Evolutionary conservation across 2,113 vertebrate species (phyloP), one percentile per base, ranked within the genome.

Genomic region (Dipodomys spectabilis): DNA sequence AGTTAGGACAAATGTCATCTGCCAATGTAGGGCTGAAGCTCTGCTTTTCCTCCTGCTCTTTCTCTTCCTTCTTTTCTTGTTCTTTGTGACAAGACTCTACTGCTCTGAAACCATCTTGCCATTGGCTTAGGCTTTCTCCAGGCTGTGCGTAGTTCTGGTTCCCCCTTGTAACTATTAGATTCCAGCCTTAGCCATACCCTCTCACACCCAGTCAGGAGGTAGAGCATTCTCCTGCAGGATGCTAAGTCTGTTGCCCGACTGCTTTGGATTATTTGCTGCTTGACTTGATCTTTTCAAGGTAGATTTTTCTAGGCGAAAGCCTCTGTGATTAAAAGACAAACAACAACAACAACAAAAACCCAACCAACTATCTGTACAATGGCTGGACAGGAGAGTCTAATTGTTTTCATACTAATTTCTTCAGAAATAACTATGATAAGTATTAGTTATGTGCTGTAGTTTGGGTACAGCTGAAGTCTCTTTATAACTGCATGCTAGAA

Each of bases 1-100:
- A 85, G 44, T 35, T 0, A 28, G 74, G 4, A 44, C n/a, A 35
- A 20, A 4, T 5, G n/a, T 94, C 7, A 45, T 60, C 80, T 83
- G 28, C 9, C 28, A 85, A 53, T 2, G 32, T 73, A 68, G 12
- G 32, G 8, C 32, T 45, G 6, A 0, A 0, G 65, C 64, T 45
- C 53, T 39, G 35, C 57, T 16, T 7, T 27, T 2, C 8, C n/a
- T 5, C 1, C 13, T 8, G 22, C 1, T 62, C 7, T 6, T 15
- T 6, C 4, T 32, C 19, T 8, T 62, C 22, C 7, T 19, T 23
- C 27, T n/a, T n/a, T 81, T 60, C 73, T 74, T 83, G 10, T 15
- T 93, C 6, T 28, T 45, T 15, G 10, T 20, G 67, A 12, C 22
- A 39, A 81, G 0, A 22, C 53, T 8, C 44, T n/a, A 4, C 28